Evolutionary conservation across 2,113 vertebrate species (phyloP), one percentile per base, ranked within the genome.

Genomic region (Xenopus tropicalis): DNA sequence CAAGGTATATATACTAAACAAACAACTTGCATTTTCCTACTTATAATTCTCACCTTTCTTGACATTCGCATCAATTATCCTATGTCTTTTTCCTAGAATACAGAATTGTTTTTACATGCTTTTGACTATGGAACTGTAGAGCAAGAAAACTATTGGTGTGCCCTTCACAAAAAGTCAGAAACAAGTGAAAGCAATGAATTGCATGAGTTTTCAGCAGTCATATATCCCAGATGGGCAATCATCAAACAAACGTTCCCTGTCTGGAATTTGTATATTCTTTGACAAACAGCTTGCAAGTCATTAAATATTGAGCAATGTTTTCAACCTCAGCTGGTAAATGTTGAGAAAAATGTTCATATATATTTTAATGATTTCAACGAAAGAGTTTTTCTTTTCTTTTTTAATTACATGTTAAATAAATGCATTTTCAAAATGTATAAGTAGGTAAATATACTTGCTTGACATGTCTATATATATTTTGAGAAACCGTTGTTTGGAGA

Each of bases 281-380:
- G 70, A 63, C n/a, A 63, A 71, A 63, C 61, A 71, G 69, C 58
- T 51, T 71, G 44, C 17, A 48, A 61, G 61, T 63, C 44, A 64
- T 71, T 63, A 71, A 71, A 71, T 63, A 63, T 52, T 52, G 48
- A 71, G 70, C 59, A 71, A 71, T 63, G 58, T 52, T 71, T 61
- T 71, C 48, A 71, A 37, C 68, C 68, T 70, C 42, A 70, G 12
- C 22, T 17, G 20, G 70, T 52, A 12, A 21, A 71, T 63, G 48
- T 48, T 42, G 22, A 7, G 20, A n/a, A 22, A 61, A 51, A 48
- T 20, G 17, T 6, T 54, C 4, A 42, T 37, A 16, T 37, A 16
- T 20, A 1, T 2, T 37, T 37, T 14, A 22, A 23, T 24, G 13
- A 23, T 20, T 57, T 57, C 16, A 57, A 57, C 20, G 5, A 11